Base-by-base conservation (phyloP, 2,888 invertebrate genomes). In the Aleiodes leptofemur region DNA sequence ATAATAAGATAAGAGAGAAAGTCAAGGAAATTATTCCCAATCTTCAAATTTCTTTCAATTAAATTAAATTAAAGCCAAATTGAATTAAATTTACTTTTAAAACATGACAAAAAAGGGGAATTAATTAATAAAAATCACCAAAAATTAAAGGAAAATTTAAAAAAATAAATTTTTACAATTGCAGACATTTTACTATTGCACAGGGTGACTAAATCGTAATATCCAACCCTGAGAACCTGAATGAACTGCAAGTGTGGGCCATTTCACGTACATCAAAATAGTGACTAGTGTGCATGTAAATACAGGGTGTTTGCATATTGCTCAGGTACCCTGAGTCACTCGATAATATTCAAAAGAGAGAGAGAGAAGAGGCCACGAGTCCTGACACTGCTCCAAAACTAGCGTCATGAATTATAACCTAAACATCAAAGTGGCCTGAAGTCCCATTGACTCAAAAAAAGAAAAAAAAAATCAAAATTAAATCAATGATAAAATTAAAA, bases 211-310 rank as follows among this genome's bases (percentile, higher is more conserved):
- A 23, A 14, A 9, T 34, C 9, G 8, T 57, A 8, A 74, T 74
- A 69, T 76, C 69, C 79, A 79, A 78, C 73, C 80, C 79, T 81
- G 82, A 69, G 74, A 81, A 69, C 75, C 77, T 83, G 83, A 83
- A 83, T 83, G 83, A 80, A 80, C 75, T 68, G 74, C 53, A 38
- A 73, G 70, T 74, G 76, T 69, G 69, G 56, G 51, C n/a, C 43
- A 29, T 68, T 34, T 74, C 64, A 74, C 64, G 48, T 51, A 74
- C 43, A 69, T 29, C 4, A 31, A 38, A 8, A 48, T 14, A 13
- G 38, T 53, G 14, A 55, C 70, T 68, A 64, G 53, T 74, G 70
- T 64, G 48, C 69, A 70, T 50, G 64, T 55, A 70, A 74, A 61
- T 74, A 74, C 64, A 74, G 61, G 69, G 70, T 61, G 74, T 29